These are phyloP conservation scores for Halcyon chelicuti DNA, from an alignment of 2,797 vertebrate genomes.

Conservation along the genomic window DNA sequence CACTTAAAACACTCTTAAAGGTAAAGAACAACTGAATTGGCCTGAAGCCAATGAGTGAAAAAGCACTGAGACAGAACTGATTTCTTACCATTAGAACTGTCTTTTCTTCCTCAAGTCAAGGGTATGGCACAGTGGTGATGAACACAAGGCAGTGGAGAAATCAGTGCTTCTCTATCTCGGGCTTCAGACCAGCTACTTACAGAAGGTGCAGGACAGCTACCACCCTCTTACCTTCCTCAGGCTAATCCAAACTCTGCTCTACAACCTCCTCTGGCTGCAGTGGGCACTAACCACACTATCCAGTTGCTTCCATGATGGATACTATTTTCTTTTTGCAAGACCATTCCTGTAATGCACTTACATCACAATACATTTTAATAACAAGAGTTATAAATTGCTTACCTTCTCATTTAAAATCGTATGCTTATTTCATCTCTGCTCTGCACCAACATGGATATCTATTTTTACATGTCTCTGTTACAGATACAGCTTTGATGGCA, in stretches of 20 bases:
- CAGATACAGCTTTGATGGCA: neutral
- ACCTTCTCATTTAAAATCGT: neutral
- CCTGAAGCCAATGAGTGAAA: neutral
- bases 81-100: neutral
- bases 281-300: neutral
- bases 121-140: neutral
- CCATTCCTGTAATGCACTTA: neutral
- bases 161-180: neutral
- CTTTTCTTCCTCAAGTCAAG: neutral
- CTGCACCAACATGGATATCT: neutral
- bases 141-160: neutral
- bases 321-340: neutral
- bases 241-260: neutral
- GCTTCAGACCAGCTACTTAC: neutral
- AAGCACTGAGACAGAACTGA: neutral
- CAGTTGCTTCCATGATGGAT: too few relatives aligned
- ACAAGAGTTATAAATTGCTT: neutral
- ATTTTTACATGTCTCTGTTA: neutral
- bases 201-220: neutral
- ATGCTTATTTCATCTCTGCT: neutral
- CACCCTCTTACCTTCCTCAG: neutral
- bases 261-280: neutral
- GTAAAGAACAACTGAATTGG: neutral
- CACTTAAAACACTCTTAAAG: neutral
- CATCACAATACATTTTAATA: neutral